These are phyloP conservation scores for Daphoenositta chrysoptera DNA, from an alignment of 2,113 vertebrate species.

Conservation along the genomic window DNA sequence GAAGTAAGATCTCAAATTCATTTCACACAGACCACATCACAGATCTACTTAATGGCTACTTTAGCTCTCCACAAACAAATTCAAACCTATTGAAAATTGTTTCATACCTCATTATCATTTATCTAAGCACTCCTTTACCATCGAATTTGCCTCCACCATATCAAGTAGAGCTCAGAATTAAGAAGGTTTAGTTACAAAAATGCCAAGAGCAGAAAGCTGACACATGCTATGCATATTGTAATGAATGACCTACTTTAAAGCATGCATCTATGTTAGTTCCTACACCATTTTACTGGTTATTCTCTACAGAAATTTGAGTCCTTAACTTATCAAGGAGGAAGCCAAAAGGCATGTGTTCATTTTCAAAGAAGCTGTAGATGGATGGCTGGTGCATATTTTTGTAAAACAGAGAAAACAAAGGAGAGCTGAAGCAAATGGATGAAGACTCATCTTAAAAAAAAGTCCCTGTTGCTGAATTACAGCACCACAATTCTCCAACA, in stretches of 20 bases:
- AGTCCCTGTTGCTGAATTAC: not conserved
- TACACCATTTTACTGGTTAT: not conserved
- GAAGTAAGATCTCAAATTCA: not conserved
- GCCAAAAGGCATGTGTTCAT: not conserved
- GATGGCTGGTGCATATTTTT: not conserved
- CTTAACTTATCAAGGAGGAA: not conserved
- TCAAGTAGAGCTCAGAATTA: not conserved
- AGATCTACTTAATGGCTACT: not conserved
- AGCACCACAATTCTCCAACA: not conserved
- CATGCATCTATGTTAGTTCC: not conserved
- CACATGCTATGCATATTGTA: not conserved
- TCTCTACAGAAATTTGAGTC: not conserved
- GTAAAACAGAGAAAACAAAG: not conserved
- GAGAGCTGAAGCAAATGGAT: not conserved
- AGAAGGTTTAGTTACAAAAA: constrained; percentile 4
- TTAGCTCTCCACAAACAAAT: not conserved
- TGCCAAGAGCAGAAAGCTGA: not conserved
- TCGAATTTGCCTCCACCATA: not conserved
- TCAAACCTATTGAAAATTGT: not conserved
- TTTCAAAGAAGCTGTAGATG: not conserved
- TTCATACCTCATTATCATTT: constrained; percentile 8
- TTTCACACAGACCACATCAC: not conserved
- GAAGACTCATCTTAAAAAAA: not conserved
- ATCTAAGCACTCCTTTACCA: not conserved
- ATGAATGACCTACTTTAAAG: constrained; percentile 27